A percentile compares a stretch with the other conserved stretches of the same genome.
Evolutionary conservation across 1,140 invertebrate species (phyloP).

Genomic region (Drosophila quadrilineata): DNA sequence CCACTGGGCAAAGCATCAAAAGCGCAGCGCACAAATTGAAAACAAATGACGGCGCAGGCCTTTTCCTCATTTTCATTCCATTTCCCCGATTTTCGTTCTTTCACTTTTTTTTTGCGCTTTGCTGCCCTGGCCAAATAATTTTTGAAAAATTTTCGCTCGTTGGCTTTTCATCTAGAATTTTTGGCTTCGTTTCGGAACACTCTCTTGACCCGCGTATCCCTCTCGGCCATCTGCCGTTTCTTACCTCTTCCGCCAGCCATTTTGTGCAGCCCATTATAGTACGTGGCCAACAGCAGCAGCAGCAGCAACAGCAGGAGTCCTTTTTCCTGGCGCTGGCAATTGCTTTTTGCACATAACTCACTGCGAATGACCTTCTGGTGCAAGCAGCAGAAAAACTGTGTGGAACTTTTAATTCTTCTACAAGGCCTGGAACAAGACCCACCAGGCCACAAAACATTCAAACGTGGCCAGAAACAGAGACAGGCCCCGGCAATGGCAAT

Average conservation of each 20-base stretch:
- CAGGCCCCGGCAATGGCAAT: slow-evolving; percentile 24
- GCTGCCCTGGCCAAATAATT: slow-evolving; percentile 27
- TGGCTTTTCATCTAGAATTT: slow-evolving; percentile 38
- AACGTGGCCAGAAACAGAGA: slow-evolving; percentile 28
- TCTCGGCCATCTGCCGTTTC: background rate
- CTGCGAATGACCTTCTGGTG: slow-evolving; percentile 68
- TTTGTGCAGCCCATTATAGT: slow-evolving; percentile 54
- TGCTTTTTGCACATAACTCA: slow-evolving; percentile 66
- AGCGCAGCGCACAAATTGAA: slow-evolving; percentile 67
- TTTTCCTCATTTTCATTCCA: background rate
- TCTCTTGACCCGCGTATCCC: no score
- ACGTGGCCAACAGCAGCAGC: slow-evolving; percentile 22
- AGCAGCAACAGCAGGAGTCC: background rate
- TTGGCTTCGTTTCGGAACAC: slow-evolving; percentile 30
- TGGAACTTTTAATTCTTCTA: slow-evolving; percentile 64
- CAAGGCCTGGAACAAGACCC: slow-evolving; percentile 60
- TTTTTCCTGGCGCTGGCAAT: slow-evolving; percentile 2
- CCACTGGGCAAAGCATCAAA: slow-evolving; percentile 52
- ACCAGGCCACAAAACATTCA: no score
- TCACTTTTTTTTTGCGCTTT: background rate
- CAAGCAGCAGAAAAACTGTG: slow-evolving; percentile 25
- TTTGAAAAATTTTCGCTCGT: slow-evolving; percentile 42
- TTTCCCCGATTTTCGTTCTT: background rate
- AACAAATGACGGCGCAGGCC: slow-evolving; percentile 71
- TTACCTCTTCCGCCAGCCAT: background rate